A percentile compares a stretch with the other conserved stretches of the same genome.
phyloP scores from a whole-genome alignment of 2,113 vertebrate genomes.

The Istiophorus platypterus region DNA sequence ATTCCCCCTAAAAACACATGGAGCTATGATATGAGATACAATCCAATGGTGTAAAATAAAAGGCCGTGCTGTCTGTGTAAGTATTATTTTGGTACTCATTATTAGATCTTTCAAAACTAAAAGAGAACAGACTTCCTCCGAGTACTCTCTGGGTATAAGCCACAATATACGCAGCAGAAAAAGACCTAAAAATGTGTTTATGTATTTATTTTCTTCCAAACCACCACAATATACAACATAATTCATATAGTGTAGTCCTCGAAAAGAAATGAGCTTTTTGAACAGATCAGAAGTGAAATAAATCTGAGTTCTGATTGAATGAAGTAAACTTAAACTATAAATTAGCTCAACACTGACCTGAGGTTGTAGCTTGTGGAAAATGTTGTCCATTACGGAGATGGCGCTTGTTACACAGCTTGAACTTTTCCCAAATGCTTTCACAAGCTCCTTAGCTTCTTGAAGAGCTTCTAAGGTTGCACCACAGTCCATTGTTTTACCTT shows the following conservation, averaged over 20 bases:
- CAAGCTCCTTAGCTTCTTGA: conserved; percentile 83
- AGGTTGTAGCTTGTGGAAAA: conserved; percentile 62
- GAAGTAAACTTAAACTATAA: conserved; percentile 2
- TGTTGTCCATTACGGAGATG: conserved; percentile 79
- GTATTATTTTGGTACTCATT: conserved; percentile 1
- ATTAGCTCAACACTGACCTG: conserved; percentile 80
- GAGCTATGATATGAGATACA: not conserved
- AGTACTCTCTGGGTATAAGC: not conserved
- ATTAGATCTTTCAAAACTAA: not conserved
- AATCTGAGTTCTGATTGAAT: not conserved
- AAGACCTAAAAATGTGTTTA: not conserved
- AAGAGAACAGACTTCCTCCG: not conserved
- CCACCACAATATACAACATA: not conserved
- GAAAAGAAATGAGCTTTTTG: not conserved
- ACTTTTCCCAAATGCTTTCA: conserved; percentile 85
- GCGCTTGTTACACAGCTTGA: conserved; percentile 82
- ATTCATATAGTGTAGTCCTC: not conserved
- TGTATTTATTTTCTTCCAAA: not conserved
- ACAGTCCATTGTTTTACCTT: conserved; percentile 79
- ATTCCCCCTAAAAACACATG: conserved; percentile 21
- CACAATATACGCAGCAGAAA: not conserved
- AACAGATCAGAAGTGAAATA: not conserved
- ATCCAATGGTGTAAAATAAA: not conserved
- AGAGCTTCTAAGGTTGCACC: conserved; percentile 69
- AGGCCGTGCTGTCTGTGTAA: not conserved